These are phyloP conservation scores for Horisme vitalbata DNA, from an alignment of 2,888 invertebrate genomes.

Conservation along the genomic window DNA sequence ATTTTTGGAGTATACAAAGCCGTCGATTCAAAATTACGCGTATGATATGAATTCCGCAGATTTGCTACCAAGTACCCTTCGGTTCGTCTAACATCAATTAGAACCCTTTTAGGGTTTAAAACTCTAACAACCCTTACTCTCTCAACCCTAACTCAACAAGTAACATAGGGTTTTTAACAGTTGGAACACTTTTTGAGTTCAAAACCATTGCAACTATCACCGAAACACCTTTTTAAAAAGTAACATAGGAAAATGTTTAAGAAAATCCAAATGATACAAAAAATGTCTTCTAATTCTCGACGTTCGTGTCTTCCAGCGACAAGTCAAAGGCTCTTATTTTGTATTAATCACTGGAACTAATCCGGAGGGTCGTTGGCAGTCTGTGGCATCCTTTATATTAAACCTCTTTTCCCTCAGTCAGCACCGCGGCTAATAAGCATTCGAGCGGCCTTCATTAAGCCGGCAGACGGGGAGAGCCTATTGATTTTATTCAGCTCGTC, in stretches of 20 bases:
- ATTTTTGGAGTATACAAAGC: conserved; percentile 32
- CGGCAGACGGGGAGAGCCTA: conserved; percentile 51
- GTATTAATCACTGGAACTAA: conserved; percentile 50
- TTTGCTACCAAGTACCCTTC: too few relatives aligned
- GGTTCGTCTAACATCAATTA: too few relatives aligned
- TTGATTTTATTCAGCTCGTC: conserved; percentile 68
- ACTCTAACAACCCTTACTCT: too few relatives aligned
- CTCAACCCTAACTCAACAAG: too few relatives aligned
- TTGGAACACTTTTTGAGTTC: too few relatives aligned
- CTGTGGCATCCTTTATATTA: conserved; percentile 59
- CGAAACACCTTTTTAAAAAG: too few relatives aligned
- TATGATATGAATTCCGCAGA: too few relatives aligned
- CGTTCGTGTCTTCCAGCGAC: conserved; percentile 39
- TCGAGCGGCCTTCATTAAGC: conserved; percentile 68
- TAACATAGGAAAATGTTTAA: too few relatives aligned
- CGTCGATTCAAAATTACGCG: too few relatives aligned
- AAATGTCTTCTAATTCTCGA: conserved; percentile 42
- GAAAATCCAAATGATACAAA: conserved; percentile 31
- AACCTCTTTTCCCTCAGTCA: conserved; percentile 53
- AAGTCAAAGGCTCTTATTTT: conserved; percentile 38
- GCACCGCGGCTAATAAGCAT: conserved; percentile 65
- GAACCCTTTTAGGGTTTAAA: too few relatives aligned
- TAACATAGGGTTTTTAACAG: too few relatives aligned
- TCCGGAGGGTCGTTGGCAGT: conserved; percentile 42
- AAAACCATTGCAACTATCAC: too few relatives aligned